Percentiles rank a stretch among this genome's conserved stretches.
Conservation (phyloP, 2,888 invertebrate genomes). For the Aphodius granarius region DNA sequence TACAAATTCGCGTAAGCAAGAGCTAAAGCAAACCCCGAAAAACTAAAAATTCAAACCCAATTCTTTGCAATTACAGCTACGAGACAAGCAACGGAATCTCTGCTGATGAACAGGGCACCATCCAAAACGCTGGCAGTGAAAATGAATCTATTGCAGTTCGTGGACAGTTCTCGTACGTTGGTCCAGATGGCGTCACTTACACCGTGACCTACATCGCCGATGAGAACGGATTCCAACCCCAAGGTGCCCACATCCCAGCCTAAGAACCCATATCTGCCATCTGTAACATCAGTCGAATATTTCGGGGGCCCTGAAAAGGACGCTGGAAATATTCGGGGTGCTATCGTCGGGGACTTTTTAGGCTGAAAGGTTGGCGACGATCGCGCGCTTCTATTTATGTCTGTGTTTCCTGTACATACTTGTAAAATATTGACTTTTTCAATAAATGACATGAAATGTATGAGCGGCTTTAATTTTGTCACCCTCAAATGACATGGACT, state of each 20-base stretch:
- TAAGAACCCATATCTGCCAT: constrained; percentile 6
- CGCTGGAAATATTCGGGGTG: neutral
- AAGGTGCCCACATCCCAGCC: constrained; percentile 55
- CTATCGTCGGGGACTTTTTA: neutral
- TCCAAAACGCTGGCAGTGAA: constrained; percentile 66
- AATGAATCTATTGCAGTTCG: constrained; percentile 64
- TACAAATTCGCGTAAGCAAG: constrained; percentile 38
- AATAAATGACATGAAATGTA: neutral
- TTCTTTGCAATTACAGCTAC: constrained; percentile 51
- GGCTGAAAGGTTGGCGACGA: neutral
- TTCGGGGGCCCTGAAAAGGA: neutral
- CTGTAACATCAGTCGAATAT: neutral
- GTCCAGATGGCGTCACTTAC: constrained; percentile 64
- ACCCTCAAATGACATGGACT: neutral
- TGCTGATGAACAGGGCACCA: constrained; percentile 62
- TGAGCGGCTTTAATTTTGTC: neutral
- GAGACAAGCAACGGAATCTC: constrained; percentile 68
- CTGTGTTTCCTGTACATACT: neutral
- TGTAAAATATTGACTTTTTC: neutral
- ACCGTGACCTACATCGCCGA: constrained; percentile 65
- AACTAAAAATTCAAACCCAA: neutral
- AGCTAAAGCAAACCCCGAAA: neutral
- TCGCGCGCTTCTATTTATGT: neutral
- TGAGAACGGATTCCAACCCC: constrained; percentile 63
- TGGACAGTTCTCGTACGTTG: constrained; percentile 64